phyloP scores from a whole-genome alignment of 92 coral and sea anemone species.

The Epizoanthus fatuus region DNA sequence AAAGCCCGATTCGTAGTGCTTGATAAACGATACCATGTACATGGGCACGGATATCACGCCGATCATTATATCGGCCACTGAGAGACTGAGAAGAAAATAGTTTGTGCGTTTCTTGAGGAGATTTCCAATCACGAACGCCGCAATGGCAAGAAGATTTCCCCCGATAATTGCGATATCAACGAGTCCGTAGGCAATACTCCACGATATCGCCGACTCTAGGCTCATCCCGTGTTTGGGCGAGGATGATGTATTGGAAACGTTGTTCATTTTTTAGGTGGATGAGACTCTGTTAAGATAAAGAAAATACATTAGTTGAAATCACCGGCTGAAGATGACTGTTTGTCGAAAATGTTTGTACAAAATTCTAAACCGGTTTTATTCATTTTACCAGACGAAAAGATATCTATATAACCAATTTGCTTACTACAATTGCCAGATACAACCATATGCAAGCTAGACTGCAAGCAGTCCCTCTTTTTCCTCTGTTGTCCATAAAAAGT shows the following conservation, averaged over 20 bases:
- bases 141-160: slow-evolving; percentile 21
- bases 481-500: too few relatives aligned
- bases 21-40: slow-evolving; percentile 13
- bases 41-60: slow-evolving; percentile 36
- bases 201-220: slow-evolving; percentile 1
- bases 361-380: too few relatives aligned
- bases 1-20: neutral
- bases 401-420: too few relatives aligned
- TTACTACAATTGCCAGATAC: too few relatives aligned
- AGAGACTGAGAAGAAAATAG: slow-evolving; percentile 43
- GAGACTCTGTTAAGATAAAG: slow-evolving; percentile 8
- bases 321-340: too few relatives aligned
- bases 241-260: neutral
- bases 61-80: slow-evolving; percentile 46
- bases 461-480: too few relatives aligned
- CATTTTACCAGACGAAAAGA: too few relatives aligned
- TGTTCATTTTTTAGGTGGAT: slow-evolving; percentile 15
- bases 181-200: slow-evolving; percentile 33
- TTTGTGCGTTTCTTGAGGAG: slow-evolving; percentile 46
- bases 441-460: too few relatives aligned
- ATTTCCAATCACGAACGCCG: slow-evolving; percentile 33
- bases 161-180: slow-evolving; percentile 20
- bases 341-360: too few relatives aligned
- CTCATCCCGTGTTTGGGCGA: neutral
- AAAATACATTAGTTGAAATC: neutral